These are phyloP conservation scores for Crematogaster levior DNA, from an alignment of 2,888 invertebrate species.

Conservation along the genomic window DNA sequence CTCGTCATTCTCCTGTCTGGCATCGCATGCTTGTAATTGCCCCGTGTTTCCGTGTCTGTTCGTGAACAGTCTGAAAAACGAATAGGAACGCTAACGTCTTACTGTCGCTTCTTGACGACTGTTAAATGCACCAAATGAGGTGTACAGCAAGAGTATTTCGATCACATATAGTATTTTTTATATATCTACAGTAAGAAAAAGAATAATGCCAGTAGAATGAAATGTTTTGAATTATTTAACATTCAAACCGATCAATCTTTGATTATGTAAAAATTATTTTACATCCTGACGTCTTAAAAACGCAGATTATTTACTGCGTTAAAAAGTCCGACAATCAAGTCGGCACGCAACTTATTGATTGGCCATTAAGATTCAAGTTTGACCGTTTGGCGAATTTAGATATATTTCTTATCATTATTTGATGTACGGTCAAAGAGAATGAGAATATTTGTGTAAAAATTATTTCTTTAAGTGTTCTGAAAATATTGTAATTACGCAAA, in stretches of 20 bases:
- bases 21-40: constrained; percentile 53
- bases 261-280: too few species aligned
- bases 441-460: too few species aligned
- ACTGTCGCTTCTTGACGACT: constrained; percentile 26
- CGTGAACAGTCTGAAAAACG: constrained; percentile 44
- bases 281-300: too few species aligned
- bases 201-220: neutral
- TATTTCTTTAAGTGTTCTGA: neutral
- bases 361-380: too few species aligned
- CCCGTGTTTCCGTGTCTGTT: constrained; percentile 43
- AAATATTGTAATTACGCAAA: neutral
- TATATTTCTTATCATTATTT: too few species aligned
- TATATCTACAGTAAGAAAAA: neutral
- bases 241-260: too few species aligned
- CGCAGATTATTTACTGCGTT: too few species aligned
- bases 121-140: constrained; percentile 26
- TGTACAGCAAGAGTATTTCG: neutral
- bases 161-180: neutral
- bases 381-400: too few species aligned
- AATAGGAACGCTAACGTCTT: constrained; percentile 41
- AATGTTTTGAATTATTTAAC: neutral
- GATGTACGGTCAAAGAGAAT: too few species aligned
- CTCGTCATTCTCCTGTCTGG: constrained; percentile 1
- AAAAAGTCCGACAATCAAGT: too few species aligned
- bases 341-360: too few species aligned